Percentiles rank a stretch among this genome's conserved stretches.
phyloP scores from a whole-genome alignment of 2,888 invertebrate species.

The Mythimna lalbum region DNA sequence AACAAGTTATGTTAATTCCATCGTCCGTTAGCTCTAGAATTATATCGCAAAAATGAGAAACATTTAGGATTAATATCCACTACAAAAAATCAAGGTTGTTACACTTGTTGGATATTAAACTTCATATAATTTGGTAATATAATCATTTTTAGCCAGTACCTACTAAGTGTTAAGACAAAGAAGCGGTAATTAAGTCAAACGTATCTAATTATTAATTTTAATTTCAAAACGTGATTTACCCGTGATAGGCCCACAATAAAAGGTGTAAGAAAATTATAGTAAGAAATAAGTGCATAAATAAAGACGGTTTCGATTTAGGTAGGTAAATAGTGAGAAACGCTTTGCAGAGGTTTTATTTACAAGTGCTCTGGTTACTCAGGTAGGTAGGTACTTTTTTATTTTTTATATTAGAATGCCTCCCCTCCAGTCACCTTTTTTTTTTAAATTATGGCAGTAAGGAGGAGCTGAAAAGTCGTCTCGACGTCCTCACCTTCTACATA shows the following conservation, averaged over 20 bases:
- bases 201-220: not conserved
- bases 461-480: too few species aligned
- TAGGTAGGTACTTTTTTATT: too few species aligned
- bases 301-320: not conserved
- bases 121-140: not conserved
- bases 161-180: constrained; percentile 4
- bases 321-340: not conserved
- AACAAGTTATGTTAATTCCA: not conserved
- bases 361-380: not conserved
- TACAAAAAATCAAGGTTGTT: constrained; percentile 28
- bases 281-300: not conserved
- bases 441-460: too few species aligned
- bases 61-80: not conserved
- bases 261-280: not conserved
- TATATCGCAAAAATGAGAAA: not conserved
- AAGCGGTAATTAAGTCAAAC: not conserved
- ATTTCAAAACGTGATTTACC: not conserved
- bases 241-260: not conserved
- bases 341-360: not conserved
- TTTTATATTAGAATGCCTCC: too few species aligned
- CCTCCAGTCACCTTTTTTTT: too few species aligned
- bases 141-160: constrained; percentile 16
- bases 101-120: not conserved
- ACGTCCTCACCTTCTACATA: too few species aligned
- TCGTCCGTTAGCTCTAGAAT: not conserved